Base-by-base conservation (phyloP, 2,797 vertebrate species). In the Sebastes iracundus region DNA sequence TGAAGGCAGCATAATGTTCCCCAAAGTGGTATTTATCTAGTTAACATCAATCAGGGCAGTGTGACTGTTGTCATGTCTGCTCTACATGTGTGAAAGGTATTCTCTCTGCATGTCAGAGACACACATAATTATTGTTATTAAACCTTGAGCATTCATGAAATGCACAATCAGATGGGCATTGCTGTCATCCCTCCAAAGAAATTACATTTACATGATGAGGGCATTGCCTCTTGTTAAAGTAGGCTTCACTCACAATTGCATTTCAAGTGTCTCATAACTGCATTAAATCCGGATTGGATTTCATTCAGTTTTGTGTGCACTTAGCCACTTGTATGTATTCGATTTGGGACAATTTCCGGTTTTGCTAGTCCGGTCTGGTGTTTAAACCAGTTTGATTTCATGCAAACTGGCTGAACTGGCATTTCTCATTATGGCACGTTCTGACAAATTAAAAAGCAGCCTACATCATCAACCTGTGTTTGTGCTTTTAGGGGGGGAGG, bases 21-120 rank as follows among this genome's bases (percentile, higher is more conserved):
- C 18, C 28, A 64, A 76, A 73, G 81, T 68, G 46, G 7, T 80
- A 72, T 84, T 81, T 33, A 86, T 46, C 13, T 46, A 55, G n/a
- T 70, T 81, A 53, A 60, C 30, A 63, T 83, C 79, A 88, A 22
- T 81, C 80, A 83, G 4, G 61, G 22, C 33, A 20, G 10, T 12
- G 20, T 9, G 72, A 58, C 23, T 75, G 58, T 72, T 53, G 53
- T 65, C 32, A 64, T 2, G 55, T 61, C 70, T 25, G 73, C 33
- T 73, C 5, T 59, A 14, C 18, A 70, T 63, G 14, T 66, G 63
- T 68, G 22, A 75, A 61, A n/a, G 59, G 16, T 42, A 70, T 62
- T 81, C 18, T 77, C 30, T 66, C 55, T 0, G 20, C n/a, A 70
- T 55, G 20, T 71, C 63, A 59, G 20, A 59, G 42, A 8, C 18